Base-by-base conservation (phyloP, 2,797 vertebrate genomes). In the Syngnathus acus region DNA sequence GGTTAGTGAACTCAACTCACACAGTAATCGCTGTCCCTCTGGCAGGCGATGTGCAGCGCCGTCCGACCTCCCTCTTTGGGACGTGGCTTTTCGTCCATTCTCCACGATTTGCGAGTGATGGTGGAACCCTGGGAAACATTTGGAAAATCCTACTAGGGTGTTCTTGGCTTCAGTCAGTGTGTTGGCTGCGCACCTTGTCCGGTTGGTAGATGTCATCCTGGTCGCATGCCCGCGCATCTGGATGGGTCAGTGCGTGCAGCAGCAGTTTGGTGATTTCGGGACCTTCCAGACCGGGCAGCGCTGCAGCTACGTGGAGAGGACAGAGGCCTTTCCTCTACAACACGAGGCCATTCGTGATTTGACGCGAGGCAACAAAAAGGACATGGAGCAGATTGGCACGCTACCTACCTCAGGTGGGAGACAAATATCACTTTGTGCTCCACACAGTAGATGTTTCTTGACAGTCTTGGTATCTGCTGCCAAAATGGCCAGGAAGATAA, bases 231-330 rank as follows among this genome's bases (percentile, higher is more conserved):
- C 66, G 86, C 11, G 85, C 70, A 0, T 97, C 92, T 8, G 92
- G 88, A n/a, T 95, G 87, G 0, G 89, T 82, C 60, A 87, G 11
- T 5, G 92, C 75, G 0, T 92, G 88, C n/a, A 97, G 85, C 65
- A 97, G 86, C 54, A 94, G 77, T 74, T 93, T 88, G 0, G 92
- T 93, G 76, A 95, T 93, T 68, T 11, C 80, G 68, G 93, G 82
- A 0, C 92, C 93, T 66, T 88, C 90, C 5, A 84, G 67, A 16
- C 91, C 92, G 0, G 90, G 86, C 65, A 95, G 84, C 0, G 88
- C 89, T 0, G 86, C 93, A 11, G 95, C 93, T 4, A 95, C 85
- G 70, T 96, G 95, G 42, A 97, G 91, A 0, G 94, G 93, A 45
- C 91, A 91, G 65, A 94, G 79, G 5, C 92, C 88, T 48, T 89